phyloP scores from a whole-genome alignment of 1,140 invertebrate species.

The Aricia agestis region DNA sequence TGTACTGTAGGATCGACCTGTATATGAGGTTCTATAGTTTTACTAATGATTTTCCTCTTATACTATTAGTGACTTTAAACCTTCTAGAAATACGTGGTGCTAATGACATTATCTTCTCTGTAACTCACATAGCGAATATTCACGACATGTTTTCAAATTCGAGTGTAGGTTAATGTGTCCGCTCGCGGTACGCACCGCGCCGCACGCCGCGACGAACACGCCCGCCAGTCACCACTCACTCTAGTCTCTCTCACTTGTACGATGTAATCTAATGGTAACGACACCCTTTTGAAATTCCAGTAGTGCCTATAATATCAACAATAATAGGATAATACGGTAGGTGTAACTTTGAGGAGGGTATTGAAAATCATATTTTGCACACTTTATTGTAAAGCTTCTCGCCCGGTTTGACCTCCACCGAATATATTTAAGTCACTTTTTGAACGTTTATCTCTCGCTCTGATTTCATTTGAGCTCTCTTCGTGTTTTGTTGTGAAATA shows the following conservation, averaged over 20 bases:
- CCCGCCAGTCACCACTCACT: neutral
- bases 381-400: neutral
- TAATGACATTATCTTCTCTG: neutral
- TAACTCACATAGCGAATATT: neutral
- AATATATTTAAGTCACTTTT: neutral
- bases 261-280: neutral
- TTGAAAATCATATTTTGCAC: neutral
- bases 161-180: neutral
- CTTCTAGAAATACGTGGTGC: neutral
- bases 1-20: neutral
- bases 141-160: neutral
- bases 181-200: neutral
- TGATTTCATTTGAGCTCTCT: neutral
- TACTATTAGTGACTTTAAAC: neutral
- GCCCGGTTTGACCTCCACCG: neutral
- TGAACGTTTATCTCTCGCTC: neutral
- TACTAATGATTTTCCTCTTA: neutral
- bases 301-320: constrained; percentile 2
- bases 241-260: neutral
- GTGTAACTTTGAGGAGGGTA: neutral
- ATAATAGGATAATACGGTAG: neutral
- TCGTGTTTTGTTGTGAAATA: neutral
- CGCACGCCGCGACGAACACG: neutral
- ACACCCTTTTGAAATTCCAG: neutral
- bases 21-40: neutral